Percentiles rank a stretch among this genome's conserved stretches.
Conservation (phyloP, 1,140 invertebrate species). For the Homalodisca vitripennis region DNA sequence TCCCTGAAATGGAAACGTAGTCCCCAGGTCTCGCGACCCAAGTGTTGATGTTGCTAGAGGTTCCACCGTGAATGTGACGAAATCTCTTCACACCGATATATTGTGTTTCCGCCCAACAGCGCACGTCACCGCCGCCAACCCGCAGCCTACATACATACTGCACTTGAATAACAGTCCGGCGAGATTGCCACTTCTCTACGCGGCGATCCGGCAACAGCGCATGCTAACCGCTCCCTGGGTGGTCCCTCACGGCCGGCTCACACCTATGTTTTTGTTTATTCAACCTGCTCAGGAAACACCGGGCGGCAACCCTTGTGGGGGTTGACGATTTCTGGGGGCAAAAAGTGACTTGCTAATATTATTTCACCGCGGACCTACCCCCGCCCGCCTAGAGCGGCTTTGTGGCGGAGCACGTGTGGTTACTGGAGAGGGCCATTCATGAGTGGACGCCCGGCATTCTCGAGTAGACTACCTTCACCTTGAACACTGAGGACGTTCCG, state of each 20-base stretch:
- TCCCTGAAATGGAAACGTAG: too few species aligned
- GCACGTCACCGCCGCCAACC: too few species aligned
- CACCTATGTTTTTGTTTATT: conserved; percentile 18
- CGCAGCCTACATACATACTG: background rate
- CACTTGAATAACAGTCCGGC: background rate
- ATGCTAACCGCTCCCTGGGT: background rate
- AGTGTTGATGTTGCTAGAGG: too few species aligned
- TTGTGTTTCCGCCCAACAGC: too few species aligned
- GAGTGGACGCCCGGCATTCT: background rate
- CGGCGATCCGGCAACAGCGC: background rate
- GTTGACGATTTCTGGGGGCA: conserved; percentile 2
- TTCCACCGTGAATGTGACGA: too few species aligned
- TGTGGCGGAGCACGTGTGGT: background rate
- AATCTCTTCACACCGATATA: too few species aligned
- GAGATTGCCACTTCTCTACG: background rate
- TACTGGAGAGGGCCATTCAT: background rate
- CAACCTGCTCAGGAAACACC: conserved; percentile 5
- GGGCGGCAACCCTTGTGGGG: conserved; percentile 4
- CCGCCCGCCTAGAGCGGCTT: background rate
- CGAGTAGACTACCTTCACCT: background rate
- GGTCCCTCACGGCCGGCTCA: conserved; percentile 16
- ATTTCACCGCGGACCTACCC: background rate
- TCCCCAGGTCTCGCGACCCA: too few species aligned
- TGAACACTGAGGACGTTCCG: too few species aligned
- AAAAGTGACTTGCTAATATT: conserved; percentile 13